Evolutionary conservation across 2,797 vertebrate species (phyloP).

Genomic region (Acropternis orthonyx): DNA sequence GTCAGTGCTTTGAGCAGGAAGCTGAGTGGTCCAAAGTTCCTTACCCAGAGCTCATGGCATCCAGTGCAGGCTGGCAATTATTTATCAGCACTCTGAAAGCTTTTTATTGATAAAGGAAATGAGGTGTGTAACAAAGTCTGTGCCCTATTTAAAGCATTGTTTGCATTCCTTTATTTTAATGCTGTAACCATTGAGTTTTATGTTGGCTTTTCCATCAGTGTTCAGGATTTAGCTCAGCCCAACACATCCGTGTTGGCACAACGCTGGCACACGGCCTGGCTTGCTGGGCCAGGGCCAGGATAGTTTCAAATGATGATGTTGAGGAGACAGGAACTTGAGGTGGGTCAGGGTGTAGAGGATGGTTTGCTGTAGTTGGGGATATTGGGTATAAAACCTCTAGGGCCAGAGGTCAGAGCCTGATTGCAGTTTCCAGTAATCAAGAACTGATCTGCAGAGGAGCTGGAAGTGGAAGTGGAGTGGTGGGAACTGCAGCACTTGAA

Average conservation of each 20-base stretch:
- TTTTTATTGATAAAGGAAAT: not conserved
- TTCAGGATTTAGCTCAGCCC: not conserved
- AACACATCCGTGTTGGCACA: not conserved
- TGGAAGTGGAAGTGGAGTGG: accelerated
- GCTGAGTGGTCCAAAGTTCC: not conserved
- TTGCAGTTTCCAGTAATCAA: not conserved
- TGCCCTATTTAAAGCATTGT: not conserved
- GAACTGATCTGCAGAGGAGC: not conserved
- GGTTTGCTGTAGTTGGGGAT: accelerated
- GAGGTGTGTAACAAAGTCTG: not conserved
- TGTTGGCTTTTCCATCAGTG: accelerated
- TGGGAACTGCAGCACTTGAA: not conserved
- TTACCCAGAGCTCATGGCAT: not conserved
- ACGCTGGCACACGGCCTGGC: accelerated
- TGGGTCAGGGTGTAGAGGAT: not conserved
- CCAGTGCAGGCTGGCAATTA: accelerated
- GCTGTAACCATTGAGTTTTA: not conserved
- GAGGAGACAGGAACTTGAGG: not conserved
- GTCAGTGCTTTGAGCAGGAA: not conserved
- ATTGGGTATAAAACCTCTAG: not conserved
- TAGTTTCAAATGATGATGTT: not conserved
- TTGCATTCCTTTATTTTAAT: not conserved
- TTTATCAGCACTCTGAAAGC: not conserved
- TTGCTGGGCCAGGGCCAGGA: not conserved
- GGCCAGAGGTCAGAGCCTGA: not conserved